phyloP scores from a whole-genome alignment of 2,888 invertebrate species.

The Oscheius sp. region DNA sequence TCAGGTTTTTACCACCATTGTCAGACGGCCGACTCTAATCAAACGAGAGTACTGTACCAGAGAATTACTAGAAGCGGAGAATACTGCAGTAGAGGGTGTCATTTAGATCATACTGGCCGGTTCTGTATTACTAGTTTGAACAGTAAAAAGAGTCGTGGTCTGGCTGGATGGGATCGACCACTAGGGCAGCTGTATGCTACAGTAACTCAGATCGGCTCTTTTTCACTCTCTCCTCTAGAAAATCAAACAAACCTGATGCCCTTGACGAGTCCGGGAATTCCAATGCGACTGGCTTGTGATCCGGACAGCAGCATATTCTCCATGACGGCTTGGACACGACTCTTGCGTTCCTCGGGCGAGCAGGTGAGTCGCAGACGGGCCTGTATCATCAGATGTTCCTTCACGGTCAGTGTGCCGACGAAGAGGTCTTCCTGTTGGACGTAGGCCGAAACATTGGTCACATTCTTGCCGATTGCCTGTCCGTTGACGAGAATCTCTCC shows the following conservation, averaged over 20 bases:
- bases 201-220: too few species aligned
- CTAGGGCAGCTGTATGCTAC: too few species aligned
- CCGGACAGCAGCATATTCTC: slow-evolving; percentile 86
- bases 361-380: slow-evolving; percentile 87
- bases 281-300: slow-evolving; percentile 90
- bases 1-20: too few species aligned
- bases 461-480: slow-evolving; percentile 48
- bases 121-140: too few species aligned
- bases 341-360: slow-evolving; percentile 82
- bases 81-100: too few species aligned
- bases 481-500: slow-evolving; percentile 61
- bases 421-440: slow-evolving; percentile 69
- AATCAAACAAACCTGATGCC: slow-evolving; percentile 45
- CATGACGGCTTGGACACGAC: slow-evolving; percentile 84
- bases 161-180: too few species aligned
- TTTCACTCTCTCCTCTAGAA: too few species aligned
- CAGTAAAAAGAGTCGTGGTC: too few species aligned
- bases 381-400: slow-evolving; percentile 66
- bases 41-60: too few species aligned
- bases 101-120: too few species aligned
- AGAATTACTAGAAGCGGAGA: too few species aligned
- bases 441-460: slow-evolving; percentile 74
- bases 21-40: too few species aligned
- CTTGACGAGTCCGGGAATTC: slow-evolving; percentile 80
- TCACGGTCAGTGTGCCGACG: slow-evolving; percentile 60